Base-by-base conservation (phyloP, 2,888 invertebrate genomes). In the Crioceris asparagi region DNA sequence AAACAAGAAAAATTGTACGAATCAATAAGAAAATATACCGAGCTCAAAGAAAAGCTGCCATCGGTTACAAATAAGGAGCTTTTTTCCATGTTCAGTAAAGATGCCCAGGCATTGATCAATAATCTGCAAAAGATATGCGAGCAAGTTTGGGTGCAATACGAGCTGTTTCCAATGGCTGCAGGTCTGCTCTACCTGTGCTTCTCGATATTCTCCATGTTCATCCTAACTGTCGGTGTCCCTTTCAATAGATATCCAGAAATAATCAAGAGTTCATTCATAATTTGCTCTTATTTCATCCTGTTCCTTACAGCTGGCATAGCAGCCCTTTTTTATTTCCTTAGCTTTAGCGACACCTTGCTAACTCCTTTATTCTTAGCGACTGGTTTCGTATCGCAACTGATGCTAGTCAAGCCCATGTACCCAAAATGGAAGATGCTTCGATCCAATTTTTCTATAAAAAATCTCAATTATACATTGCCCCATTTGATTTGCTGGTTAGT, bases 131-230 rank as follows among this genome's bases (percentile, higher is more conserved):
- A 66, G 21, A 74, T 83, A 51, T 93, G 91, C 56, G 77, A 83
- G 31, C 78, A 83, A 57, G 79, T 87, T 16, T 94, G 93, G 93
- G 80, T 91, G 1, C 86, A 88, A 57, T 94, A 93, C 59, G 88
- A 94, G 64, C 74, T 83, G 0, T 70, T 76, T 32, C 75, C 79
- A 17, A 88, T 90, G 79, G 75, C 79, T 4, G 74, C 83, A 49
- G 85, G 85, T 1, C 65, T 88, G 7, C 65, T 90, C 29, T 67
- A 86, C 25, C 70, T 79, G 35, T 74, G 83, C 34, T 61, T 83
- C 43, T 74, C 79, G 0, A 69, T 83, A 48, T n/a, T n/a, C n/a
- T n/a, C n/a, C n/a, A n/a, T n/a, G n/a, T n/a, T n/a, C n/a, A n/a
- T n/a, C n/a, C n/a, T n/a, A n/a, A n/a, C 79, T 85, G 59, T 81